Evolutionary conservation across 2,888 invertebrate genomes (phyloP), one percentile per base, ranked within the genome.

Genomic region (Scaptomyza polygonia): DNA sequence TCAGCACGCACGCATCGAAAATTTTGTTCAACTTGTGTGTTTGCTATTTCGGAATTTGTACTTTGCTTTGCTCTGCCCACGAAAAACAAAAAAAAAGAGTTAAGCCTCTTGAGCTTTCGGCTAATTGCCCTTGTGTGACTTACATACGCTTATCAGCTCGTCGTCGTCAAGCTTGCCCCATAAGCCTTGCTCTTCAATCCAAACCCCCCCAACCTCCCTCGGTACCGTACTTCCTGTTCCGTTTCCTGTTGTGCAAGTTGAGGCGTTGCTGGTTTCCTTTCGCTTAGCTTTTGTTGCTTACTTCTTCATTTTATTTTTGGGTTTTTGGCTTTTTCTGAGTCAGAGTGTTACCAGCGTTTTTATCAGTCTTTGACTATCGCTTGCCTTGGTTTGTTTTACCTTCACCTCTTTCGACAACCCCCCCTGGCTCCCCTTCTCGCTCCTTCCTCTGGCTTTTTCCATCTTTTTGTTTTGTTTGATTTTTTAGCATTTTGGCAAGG

Each of bases 61-160:
- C 32, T 5, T 2, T 12, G 32, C 49, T 18, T 11, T 32, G 32
- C 34, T 6, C 47, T 55, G 34, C 21, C 30, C 5, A 4, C 3
- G 0, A 6, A 14, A 11, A 58, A 67, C 0, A 12, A n/a, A 12
- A 40, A 16, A 25, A 29, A 75, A 74, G 77, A 80, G 79, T 88
- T 88, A 72, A 84, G 79, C 62, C 73, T 76, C 70, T 86, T 73
- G 81, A 86, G 88, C 82, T 79, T 79, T 71, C 77, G 83, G 84
- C 89, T 89, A 89, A 89, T 89, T 89, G 88, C 88, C 72, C 79
- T 84, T 89, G 76, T 89, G 86, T 89, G 89, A 86, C 89, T 88
- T 74, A 84, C 74, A 83, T 88, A 67, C 72, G 74, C 76, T 73
- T 77, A 83, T 80, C 62, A 51, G 75, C 66, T 55, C 62, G 42